Evolutionary conservation across 2,113 vertebrate species (phyloP), one percentile per base, ranked within the genome.

Genomic region (Pluvianellus socialis): DNA sequence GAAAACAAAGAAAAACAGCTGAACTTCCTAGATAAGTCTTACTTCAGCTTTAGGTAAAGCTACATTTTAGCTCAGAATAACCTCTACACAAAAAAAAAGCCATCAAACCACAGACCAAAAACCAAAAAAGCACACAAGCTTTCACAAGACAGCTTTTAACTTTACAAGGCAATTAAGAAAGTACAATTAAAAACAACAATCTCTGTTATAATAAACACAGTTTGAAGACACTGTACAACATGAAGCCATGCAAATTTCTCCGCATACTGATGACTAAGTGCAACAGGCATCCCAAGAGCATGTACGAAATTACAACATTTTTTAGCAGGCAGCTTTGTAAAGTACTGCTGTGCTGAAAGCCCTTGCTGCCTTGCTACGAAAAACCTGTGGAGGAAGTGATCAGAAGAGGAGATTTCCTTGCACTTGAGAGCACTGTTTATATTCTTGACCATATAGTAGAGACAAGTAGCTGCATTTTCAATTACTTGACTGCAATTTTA

Each of bases 251-350:
- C 68, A 59, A 61, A 75, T n/a, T 33, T 26, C 44, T 79, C 74
- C 10, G 18, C 9, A 13, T 6, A 18, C 11, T 6, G 65, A 33
- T 33, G 44, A 33, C 33, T 58, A 44, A 40, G 23, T 59, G 30
- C 32, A 89, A 70, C 12, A 75, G 10, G 52, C 32, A 85, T 3
- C 44, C 33, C 47, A 44, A 89, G 10, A 72, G 49, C 33, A 55
- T 0, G 2, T 7, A 14, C 0, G 1, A 76, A 90, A 80, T 62
- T 1, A 50, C 35, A 90, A 23, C 19, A 45, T 22, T 76, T 81
- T 55, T 65, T 44, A 7, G 0, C 6, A 79, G 38, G 35, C 35
- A 75, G 49, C 47, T 96, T 77, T 87, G 56, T 24, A 45, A 86
- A 88, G n/a, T 5, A 23, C 4, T 10, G 12, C 40, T 47, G 47